Conservation (phyloP, 2,113 vertebrate genomes). For the Microcebus griseorufus region DNA sequence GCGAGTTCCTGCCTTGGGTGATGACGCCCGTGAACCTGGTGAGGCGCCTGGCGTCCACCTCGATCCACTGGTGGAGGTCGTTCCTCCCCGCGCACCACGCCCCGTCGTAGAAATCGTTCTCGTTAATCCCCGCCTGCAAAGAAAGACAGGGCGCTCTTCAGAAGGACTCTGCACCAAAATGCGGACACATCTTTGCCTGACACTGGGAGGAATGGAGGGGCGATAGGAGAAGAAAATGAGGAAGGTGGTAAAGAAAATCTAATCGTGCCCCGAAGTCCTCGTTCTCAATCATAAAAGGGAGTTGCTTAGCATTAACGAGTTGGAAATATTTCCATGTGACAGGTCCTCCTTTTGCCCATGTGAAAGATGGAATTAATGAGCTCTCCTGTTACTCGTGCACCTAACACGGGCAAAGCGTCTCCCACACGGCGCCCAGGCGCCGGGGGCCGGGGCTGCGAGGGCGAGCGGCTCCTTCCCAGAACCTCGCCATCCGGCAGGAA, state of each 20-base stretch:
- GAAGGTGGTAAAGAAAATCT: neutral
- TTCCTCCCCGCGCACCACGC: conserved; percentile 97
- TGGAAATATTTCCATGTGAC: neutral
- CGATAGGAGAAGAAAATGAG: neutral
- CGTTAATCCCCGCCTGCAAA: conserved; percentile 94
- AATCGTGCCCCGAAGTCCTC: neutral
- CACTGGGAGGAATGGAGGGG: neutral
- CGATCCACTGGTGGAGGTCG: conserved; percentile 96
- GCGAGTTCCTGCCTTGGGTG: conserved; percentile 97
- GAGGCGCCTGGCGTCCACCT: conserved; percentile 95
- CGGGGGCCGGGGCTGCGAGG: conserved; percentile 57
- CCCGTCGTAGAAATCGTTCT: conserved; percentile 97
- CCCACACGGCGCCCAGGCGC: neutral
- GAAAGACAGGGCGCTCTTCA: conserved; percentile 73
- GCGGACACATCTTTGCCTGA: neutral
- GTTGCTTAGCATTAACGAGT: neutral
- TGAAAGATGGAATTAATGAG: conserved; percentile 37
- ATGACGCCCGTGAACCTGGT: conserved; percentile 97
- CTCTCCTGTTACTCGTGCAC: neutral
- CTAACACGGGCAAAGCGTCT: neutral
- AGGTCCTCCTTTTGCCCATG: neutral
- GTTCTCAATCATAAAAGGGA: neutral
- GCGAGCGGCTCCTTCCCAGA: neutral
- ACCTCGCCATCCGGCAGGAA: conserved; percentile 15
- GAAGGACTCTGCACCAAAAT: conserved; percentile 32